Conservation (phyloP, 2,797 vertebrate species). For the Sternarchorhynchus goeldii region DNA sequence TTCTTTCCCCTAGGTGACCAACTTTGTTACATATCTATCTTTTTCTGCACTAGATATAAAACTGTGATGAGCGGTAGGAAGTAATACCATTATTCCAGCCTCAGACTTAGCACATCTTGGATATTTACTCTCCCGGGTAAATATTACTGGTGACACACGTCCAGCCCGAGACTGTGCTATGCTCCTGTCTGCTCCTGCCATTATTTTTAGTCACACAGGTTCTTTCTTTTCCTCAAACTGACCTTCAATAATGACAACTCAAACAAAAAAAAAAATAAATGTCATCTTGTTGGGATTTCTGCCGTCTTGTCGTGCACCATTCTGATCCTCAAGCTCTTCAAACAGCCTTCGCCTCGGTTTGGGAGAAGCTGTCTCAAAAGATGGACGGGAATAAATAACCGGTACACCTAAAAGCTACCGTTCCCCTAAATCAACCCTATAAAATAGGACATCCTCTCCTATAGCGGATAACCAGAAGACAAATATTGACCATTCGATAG, state of each 20-base stretch:
- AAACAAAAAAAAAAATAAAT: slow-evolving; percentile 54
- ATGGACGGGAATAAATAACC: slow-evolving; percentile 33
- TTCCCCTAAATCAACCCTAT: slow-evolving; percentile 26
- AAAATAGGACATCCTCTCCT: slow-evolving; percentile 52
- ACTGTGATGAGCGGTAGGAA: slow-evolving; percentile 28
- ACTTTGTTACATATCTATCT: neutral
- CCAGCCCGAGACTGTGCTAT: neutral
- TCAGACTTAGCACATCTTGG: slow-evolving; percentile 9
- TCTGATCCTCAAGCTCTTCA: slow-evolving; percentile 10
- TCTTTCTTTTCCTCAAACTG: slow-evolving; percentile 56
- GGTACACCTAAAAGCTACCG: slow-evolving; percentile 11
- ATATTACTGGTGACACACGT: slow-evolving; percentile 29
- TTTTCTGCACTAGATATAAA: neutral
- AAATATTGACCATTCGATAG: slow-evolving; percentile 53
- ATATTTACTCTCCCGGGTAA: slow-evolving; percentile 33
- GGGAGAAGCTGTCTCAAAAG: neutral
- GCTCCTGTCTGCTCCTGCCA: neutral
- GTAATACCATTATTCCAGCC: slow-evolving; percentile 38
- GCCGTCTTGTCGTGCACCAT: slow-evolving; percentile 40
- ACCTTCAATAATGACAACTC: slow-evolving; percentile 25
- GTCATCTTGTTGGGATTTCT: slow-evolving; percentile 37
- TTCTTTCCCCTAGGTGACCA: too few species aligned
- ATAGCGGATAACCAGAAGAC: slow-evolving; percentile 41
- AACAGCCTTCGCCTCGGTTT: neutral
- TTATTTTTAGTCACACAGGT: slow-evolving; percentile 40